Base-by-base conservation (phyloP, 2,888 invertebrate species). In the Octodonta nipae region DNA sequence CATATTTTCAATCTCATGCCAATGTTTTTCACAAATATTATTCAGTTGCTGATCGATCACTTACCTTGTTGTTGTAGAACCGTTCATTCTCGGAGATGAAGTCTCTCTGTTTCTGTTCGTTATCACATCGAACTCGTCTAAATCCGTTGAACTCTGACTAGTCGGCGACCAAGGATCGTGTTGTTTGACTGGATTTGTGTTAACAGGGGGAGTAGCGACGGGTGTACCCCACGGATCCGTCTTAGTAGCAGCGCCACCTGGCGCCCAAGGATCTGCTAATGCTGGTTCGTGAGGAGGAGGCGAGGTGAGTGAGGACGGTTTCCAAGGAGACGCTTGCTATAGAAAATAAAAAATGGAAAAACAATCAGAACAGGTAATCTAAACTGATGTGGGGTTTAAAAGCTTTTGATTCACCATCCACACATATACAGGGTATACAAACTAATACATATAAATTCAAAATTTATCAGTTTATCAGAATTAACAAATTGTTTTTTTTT, bases 111-210 rank as follows among this genome's bases (percentile, higher is more conserved):
- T 46, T 43, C 87, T 73, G 65, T 85, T 85, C 37, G 82, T 81
- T 43, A 88, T 76, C 41, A 81, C 73, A 61, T 87, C 87, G 63
- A 88, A 88, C 58, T 88, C 87, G 60, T 87, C 86, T 56, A 87
- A 67, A 59, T 85, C 85, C 4, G 75, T 72, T 2, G 77, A 56
- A 34, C 46, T 41, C 38, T 55, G 60, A 40, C 60, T 61, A 14
- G 53, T 46, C 1, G 65, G 65, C 15, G 68, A 65, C 71, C 71
- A 71, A 4, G 71, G 71, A 50, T 71, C 70, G 28, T 48, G 46
- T 24, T 47, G 46, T 27, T 56, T 56, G 8, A 51, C 42, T 24
- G 41, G 37, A 22, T 30, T 36, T 32, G 34, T n/a, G 16, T 12
- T 31, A 7, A 20, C 20, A 6, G 20, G 6, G 6, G 20, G 7